Conservation (phyloP, 1,140 invertebrate species). For the Rhyacophila brunnea region DNA sequence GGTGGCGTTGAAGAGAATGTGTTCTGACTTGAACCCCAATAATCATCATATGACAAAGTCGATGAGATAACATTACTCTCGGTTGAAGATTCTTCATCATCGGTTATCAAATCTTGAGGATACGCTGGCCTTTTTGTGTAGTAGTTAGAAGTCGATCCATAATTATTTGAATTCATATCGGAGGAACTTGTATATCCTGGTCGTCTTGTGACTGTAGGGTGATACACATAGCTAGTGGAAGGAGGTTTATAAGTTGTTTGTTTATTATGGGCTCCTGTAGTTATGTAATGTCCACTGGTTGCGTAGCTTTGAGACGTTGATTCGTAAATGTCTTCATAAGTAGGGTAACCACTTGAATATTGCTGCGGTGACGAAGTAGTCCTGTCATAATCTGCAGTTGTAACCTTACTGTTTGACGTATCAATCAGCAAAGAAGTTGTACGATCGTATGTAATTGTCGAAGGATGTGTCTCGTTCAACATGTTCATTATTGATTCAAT, state of each 20-base stretch:
- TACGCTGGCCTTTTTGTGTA: slow-evolving; percentile 44
- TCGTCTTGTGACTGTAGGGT: slow-evolving; percentile 49
- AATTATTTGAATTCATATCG: slow-evolving; percentile 23
- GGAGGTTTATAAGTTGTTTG: slow-evolving; percentile 42
- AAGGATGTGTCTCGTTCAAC: slow-evolving; percentile 60
- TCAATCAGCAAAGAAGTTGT: slow-evolving; percentile 5
- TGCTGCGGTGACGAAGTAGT: slow-evolving; percentile 44
- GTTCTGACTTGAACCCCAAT: slow-evolving; percentile 28
- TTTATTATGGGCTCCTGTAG: slow-evolving; percentile 30
- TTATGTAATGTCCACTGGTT: slow-evolving; percentile 24
- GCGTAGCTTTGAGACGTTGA: slow-evolving; percentile 10
- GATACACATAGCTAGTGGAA: slow-evolving; percentile 61
- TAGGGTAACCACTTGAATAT: slow-evolving; percentile 53
- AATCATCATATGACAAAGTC: slow-evolving; percentile 32
- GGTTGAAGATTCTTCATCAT: background rate
- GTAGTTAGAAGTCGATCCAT: slow-evolving; percentile 24
- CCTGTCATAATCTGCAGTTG: slow-evolving; percentile 16
- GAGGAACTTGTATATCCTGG: slow-evolving; percentile 39
- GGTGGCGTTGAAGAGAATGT: slow-evolving; percentile 18
- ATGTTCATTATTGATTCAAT: slow-evolving; percentile 66
- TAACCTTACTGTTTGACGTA: background rate
- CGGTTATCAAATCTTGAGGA: slow-evolving; percentile 37
- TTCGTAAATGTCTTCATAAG: slow-evolving; percentile 6
- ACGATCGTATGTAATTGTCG: slow-evolving; percentile 22
- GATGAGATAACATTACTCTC: slow-evolving; percentile 12